Conservation (phyloP, 2,888 invertebrate species). For the Coenonympha glycerion region DNA sequence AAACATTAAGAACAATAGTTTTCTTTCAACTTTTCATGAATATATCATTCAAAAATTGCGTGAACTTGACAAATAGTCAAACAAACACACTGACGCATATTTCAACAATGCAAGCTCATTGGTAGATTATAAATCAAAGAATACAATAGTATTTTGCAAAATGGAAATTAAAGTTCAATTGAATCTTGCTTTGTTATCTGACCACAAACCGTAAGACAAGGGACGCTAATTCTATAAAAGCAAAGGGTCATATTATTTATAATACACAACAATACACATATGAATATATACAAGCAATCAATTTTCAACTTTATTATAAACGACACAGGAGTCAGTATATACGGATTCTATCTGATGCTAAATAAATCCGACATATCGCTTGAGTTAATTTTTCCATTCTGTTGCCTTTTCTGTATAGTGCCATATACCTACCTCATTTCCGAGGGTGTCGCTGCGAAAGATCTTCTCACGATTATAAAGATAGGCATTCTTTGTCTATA, state of each 20-base stretch:
- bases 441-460: constrained; percentile 42
- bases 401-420: constrained; percentile 60
- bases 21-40: no score
- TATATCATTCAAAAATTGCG: no score
- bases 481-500: constrained; percentile 1
- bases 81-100: neutral
- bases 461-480: constrained; percentile 50
- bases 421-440: constrained; percentile 42
- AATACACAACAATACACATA: constrained; percentile 10
- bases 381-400: constrained; percentile 69
- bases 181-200: constrained; percentile 54
- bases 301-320: constrained; percentile 35
- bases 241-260: constrained; percentile 58
- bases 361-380: constrained; percentile 51
- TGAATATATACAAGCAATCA: constrained; percentile 14
- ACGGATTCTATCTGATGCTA: constrained; percentile 19
- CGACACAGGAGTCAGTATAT: neutral
- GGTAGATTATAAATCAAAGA: constrained; percentile 16
- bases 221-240: constrained; percentile 58
- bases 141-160: constrained; percentile 6
- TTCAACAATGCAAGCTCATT: neutral
- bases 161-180: constrained; percentile 41
- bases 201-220: constrained; percentile 63
- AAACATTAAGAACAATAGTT: no score
- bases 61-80: no score